Evolutionary conservation across 2,888 invertebrate species (phyloP).

Genomic region (Drosophila rellima): DNA sequence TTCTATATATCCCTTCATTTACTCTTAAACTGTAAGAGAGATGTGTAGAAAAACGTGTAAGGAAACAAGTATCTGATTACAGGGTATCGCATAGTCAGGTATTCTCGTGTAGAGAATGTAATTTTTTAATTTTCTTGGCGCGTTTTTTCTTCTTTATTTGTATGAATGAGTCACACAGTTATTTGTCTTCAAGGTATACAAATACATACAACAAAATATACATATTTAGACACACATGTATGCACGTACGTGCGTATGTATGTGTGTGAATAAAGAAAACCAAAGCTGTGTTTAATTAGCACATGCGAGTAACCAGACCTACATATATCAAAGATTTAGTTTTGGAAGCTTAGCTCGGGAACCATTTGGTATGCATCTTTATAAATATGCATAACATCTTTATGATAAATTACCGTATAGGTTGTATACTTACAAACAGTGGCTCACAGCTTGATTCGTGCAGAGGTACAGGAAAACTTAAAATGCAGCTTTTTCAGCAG

Average conservation of each 20-base stretch:
- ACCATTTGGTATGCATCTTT: background rate
- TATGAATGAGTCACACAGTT: constrained; percentile 46
- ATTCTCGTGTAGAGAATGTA: background rate
- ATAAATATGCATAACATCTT: background rate
- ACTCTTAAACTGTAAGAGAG: background rate
- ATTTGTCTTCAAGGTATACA: constrained; percentile 6
- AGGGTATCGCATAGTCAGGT: background rate
- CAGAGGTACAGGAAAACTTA: no score
- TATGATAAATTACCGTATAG: background rate
- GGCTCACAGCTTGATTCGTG: background rate
- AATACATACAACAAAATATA: background rate
- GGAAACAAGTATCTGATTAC: background rate
- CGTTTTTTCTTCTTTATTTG: constrained; percentile 3
- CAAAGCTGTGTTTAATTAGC: constrained; percentile 41
- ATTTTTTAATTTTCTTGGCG: background rate
- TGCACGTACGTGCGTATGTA: no score
- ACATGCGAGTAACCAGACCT: background rate
- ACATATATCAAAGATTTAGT: background rate
- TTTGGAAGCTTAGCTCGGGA: background rate
- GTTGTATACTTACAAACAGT: no score
- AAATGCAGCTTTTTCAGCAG: no score
- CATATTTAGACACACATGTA: background rate
- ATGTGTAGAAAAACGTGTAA: background rate
- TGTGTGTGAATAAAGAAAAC: background rate
- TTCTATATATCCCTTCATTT: background rate